These are phyloP conservation scores for Bungarus multicinctus DNA, from an alignment of 2,113 vertebrate genomes.

Conservation along the genomic window DNA sequence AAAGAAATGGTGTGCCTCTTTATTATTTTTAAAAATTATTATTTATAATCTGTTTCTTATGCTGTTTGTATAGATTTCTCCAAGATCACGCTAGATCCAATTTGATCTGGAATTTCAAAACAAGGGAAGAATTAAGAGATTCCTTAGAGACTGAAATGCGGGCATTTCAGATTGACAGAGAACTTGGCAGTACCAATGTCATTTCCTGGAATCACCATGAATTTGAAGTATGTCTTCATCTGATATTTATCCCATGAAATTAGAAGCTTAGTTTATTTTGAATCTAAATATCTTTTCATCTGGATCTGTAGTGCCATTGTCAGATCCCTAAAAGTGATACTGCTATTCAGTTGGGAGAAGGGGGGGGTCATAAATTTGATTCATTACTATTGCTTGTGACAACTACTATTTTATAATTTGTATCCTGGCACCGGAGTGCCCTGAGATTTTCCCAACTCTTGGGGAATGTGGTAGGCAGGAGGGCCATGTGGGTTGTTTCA, in stretches of 20 bases:
- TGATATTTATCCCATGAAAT: background rate
- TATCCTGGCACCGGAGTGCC: too few relatives aligned
- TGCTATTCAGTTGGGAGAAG: too few relatives aligned
- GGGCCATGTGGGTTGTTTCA: too few relatives aligned
- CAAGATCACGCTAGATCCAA: constrained; percentile 92
- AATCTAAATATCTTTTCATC: background rate
- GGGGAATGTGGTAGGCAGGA: too few relatives aligned
- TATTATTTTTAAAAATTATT: background rate
- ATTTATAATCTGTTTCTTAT: background rate
- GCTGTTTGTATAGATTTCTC: constrained; percentile 80
- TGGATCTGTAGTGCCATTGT: background rate
- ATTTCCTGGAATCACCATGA: constrained; percentile 99
- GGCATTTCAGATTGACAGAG: constrained; percentile 89
- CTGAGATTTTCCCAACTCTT: too few relatives aligned
- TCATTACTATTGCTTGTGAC: too few relatives aligned
- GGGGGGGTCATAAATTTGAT: too few relatives aligned
- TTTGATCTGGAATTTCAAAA: constrained; percentile 99
- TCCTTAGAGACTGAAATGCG: constrained; percentile 96
- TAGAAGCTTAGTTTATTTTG: background rate
- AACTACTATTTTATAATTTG: too few relatives aligned
- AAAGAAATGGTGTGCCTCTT: background rate
- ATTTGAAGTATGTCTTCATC: constrained; percentile 84
- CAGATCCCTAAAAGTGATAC: too few relatives aligned
- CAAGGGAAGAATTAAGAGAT: constrained; percentile 94
- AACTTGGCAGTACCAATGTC: constrained; percentile 88